Evolutionary conservation across 2,797 vertebrate species (phyloP), one percentile per base, ranked within the genome.

Genomic region (Fratercula arctica): DNA sequence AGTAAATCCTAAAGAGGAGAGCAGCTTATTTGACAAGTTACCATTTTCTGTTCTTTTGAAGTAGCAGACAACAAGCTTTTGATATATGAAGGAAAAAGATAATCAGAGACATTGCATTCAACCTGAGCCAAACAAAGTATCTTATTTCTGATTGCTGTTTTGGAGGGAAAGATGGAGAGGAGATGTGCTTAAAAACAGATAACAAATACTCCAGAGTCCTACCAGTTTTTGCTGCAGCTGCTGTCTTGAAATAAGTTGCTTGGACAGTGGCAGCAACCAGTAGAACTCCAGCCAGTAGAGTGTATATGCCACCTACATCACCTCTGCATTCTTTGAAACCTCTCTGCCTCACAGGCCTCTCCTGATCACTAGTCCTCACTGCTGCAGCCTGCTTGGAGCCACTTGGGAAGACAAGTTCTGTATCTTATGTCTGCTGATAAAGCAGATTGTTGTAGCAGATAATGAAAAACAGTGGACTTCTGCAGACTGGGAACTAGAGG

Each of bases 1-100:
- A 97, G 97, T 95, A 95, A 96, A 72, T 95, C 68, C 39, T 64
- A 28, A 45, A 76, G 63, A 85, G 59, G 28, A 74, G 11, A 87
- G 48, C 61, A 83, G 46, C 17, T 89, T 68, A 37, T 77, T 53
- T 92, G 45, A 60, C 31, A 70, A 69, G 29, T 77, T 81, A 56
- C 23, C 8, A 6, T 75, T 73, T 95, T 91, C 51, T 87, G 50
- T 79, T 59, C 26, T 76, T 46, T 69, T 84, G 31, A 94, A 82
- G 37, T 74, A 88, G 74, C 29, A 64, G 41, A 41, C 78, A 92
- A 29, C 41, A 53, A 79, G 48, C 50, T 91, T 86, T 79, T 90
- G 59, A 61, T 78, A 11, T 16, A 13, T 51, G 64, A 90, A 85
- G 50, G 46, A 85, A 88, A 84, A 72, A 23, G 39, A 45, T 9